Evolutionary conservation across 1,140 invertebrate genomes (phyloP).

Genomic region (Hyphantria cunea): DNA sequence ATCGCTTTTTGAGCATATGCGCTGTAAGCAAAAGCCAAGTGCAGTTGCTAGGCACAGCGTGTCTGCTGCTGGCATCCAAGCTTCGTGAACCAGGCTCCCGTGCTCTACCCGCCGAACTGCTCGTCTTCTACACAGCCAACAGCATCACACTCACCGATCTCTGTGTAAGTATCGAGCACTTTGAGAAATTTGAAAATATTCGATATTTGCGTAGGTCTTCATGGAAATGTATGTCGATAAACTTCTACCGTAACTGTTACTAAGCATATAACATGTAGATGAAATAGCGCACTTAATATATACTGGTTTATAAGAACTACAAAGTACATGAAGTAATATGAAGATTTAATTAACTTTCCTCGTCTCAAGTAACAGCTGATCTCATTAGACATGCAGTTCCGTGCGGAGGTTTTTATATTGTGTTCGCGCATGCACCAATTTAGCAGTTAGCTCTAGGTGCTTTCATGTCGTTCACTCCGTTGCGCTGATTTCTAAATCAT

Average conservation of each 20-base stretch:
- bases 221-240: too few species aligned
- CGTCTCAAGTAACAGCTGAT: conserved; percentile 57
- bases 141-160: conserved; percentile 92
- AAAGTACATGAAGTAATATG: too few species aligned
- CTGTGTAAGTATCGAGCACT: conserved; percentile 86
- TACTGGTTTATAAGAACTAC: conserved; percentile 3
- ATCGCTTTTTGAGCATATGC: conserved; percentile 93
- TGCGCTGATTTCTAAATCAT: conserved; percentile 49
- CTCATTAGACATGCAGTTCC: conserved; percentile 53
- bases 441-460: conserved; percentile 33
- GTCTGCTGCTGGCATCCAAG: conserved; percentile 95
- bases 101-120: conserved; percentile 89
- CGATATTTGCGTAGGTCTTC: too few species aligned
- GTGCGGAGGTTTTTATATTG: conserved; percentile 42
- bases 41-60: conserved; percentile 94
- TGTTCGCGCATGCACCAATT: conserved; percentile 39
- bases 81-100: conserved; percentile 88
- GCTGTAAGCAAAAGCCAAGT: conserved; percentile 91
- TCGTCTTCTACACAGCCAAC: conserved; percentile 96
- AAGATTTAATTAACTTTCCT: conserved; percentile 50
- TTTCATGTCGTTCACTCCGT: conserved; percentile 40
- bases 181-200: background rate
- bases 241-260: too few species aligned
- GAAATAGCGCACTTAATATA: too few species aligned
- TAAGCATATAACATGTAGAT: too few species aligned